Base-by-base conservation (phyloP, 1,140 invertebrate genomes). In the Scylla paramamosain region DNA sequence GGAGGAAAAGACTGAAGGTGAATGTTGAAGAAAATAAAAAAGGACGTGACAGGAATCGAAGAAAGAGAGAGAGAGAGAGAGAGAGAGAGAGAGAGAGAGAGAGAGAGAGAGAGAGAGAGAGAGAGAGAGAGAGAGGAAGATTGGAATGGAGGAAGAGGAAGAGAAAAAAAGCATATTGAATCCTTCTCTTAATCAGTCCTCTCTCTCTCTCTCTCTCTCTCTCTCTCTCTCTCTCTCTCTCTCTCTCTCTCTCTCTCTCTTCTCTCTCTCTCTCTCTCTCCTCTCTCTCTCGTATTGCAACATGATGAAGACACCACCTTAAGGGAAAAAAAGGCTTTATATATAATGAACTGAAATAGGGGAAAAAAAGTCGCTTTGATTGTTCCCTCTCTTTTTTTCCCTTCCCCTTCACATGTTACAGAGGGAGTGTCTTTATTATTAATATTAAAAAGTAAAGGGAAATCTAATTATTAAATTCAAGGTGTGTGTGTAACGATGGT, bases 161-260 rank as follows among this genome's bases (percentile, higher is more conserved):
- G 10, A 59, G 10, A 6, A 59, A 59, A 59, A 59, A 59, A 59
- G 52, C 12, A 59, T 59, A 59, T 59, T 59, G 52, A 3, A 59
- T 59, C 52, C n/a, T 32, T 7, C 86, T 29, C 25, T 32, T 4
- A 45, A 32, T 88, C 86, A 45, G 32, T 88, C 29, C 29, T 88
- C 31, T 32, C 86, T 32, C 86, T 88, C 31, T 88, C 86, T 88
- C 86, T 88, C 31, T 32, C 86, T 88, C 86, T 32, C 31, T 32
- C 86, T 88, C 86, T 88, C 31, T 32, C 86, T 88, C 86, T 88
- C 31, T 88, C 86, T 88, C 86, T 32, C 31, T 88, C 86, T 31
- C 86, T 32, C 31, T 32, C 86, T 88, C 86, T 8, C 86, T 32
- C 29, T 39, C 86, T 32, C 86, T 88, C 86, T 32, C 31, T 32